A percentile compares a stretch with the other conserved stretches of the same genome.
These are phyloP conservation scores for Bibio marci DNA, from an alignment of 2,888 invertebrate genomes.

Conservation along the genomic window DNA sequence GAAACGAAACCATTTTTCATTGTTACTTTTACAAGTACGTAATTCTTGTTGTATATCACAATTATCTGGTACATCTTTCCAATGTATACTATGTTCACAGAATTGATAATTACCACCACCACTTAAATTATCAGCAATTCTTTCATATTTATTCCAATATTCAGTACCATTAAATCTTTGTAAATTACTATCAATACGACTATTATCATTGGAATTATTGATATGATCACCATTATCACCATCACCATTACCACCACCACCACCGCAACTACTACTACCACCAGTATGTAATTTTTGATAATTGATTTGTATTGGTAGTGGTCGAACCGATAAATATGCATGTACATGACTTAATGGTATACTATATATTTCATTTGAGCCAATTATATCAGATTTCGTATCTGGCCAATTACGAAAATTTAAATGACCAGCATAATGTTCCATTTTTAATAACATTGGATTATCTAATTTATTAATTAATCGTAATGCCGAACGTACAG, in stretches of 20 bases:
- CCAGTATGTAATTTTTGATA: neutral
- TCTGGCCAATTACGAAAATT: constrained; percentile 16
- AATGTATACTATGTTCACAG: constrained; percentile 21
- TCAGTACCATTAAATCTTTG: constrained; percentile 35
- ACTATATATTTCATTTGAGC: constrained; percentile 43
- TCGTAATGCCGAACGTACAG: constrained; percentile 77
- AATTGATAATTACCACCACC: constrained; percentile 18
- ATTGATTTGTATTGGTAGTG: constrained; percentile 24
- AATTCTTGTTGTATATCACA: constrained; percentile 15
- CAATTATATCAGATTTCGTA: constrained; percentile 27
- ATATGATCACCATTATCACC: constrained; percentile 6
- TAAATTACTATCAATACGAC: neutral
- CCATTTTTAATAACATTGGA: constrained; percentile 52
- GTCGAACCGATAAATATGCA: constrained; percentile 58
- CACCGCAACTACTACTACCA: too few species aligned
- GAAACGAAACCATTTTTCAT: constrained; percentile 20
- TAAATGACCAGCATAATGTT: constrained; percentile 18
- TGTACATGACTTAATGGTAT: constrained; percentile 62
- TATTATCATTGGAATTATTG: neutral
- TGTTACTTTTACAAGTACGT: constrained; percentile 18
- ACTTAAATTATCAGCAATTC: constrained; percentile 18
- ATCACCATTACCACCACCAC: constrained; percentile 22
- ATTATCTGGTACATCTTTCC: constrained; percentile 19
- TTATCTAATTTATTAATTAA: constrained; percentile 61
- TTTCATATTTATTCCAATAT: constrained; percentile 42